Evolutionary conservation across 2,797 vertebrate species (phyloP), one percentile per base, ranked within the genome.

Genomic region (Xiphophorus birchmanni): DNA sequence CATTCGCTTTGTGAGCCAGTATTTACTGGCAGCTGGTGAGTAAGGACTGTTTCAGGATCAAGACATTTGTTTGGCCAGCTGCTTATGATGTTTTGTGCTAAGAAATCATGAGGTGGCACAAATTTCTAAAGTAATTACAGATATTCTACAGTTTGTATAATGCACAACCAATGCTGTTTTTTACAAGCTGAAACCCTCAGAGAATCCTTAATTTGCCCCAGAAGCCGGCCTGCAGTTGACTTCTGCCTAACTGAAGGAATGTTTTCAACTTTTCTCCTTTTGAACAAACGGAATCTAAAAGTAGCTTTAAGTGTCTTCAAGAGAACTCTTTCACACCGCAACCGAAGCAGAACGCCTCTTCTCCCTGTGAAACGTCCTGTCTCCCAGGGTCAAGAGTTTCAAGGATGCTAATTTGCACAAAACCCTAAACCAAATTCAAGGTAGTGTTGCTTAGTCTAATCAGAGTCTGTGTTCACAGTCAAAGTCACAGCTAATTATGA

Each of bases 401-500:
- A 83, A 77, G 79, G 77, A 76, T 78, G 48, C 75, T 86, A 84
- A 91, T 91, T 88, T 88, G 3, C 80, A 81, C 72, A 35, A 37
- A 80, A 87, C n/a, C 76, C 42, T 45, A 77, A 81, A 83, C 73
- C 0, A 29, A 87, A 80, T 85, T 90, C 74, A 84, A 60, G 26
- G 74, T 78, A 40, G 56, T 73, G 58, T 74, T 86, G 56, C 85
- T 86, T 45, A 40, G 37, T 77, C 69, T 86, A 84, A 89, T 91
- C 81, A 82, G 80, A 56, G 79, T 75, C 83, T 60, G 7, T 86
- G 83, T 84, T 87, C 79, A 23, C 37, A 69, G 82, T 72, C 76
- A 73, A 77, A 86, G 82, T 80, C 75, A 0, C 50, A 90, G 65
- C 80, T 91, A 79, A 92, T 91, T 89, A 88, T 73, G 78, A 75